Evolutionary conservation across 92 coral and sea anemone species (phyloP).

Genomic region (Porites lobata): DNA sequence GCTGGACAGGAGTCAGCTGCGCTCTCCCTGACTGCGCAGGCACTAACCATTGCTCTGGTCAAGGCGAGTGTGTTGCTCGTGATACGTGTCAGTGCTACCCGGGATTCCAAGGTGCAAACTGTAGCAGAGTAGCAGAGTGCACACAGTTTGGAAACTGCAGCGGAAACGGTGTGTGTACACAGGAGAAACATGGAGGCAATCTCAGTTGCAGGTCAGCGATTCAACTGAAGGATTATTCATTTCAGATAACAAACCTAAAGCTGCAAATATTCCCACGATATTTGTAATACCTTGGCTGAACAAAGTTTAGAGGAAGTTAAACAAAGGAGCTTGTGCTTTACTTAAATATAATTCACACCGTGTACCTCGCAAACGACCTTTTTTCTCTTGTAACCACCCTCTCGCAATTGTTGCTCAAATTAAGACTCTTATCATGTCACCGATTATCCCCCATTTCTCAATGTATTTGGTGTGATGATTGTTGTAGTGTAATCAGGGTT

Average conservation of each 20-base stretch:
- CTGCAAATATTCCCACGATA: slow-evolving; percentile 1
- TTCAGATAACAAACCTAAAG: not conserved
- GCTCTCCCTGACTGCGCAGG: slow-evolving; percentile 67
- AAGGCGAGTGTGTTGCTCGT: slow-evolving; percentile 70
- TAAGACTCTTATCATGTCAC: not conserved
- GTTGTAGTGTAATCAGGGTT: not conserved
- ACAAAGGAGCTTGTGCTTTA: not conserved
- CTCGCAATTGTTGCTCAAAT: not conserved
- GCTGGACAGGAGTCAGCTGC: slow-evolving; percentile 83
- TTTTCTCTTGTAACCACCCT: not conserved
- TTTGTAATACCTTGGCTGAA: slow-evolving; percentile 4
- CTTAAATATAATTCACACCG: not conserved
- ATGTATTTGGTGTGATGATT: slow-evolving; percentile 1
- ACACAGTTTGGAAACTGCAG: slow-evolving; percentile 64
- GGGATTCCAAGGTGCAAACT: slow-evolving; percentile 68
- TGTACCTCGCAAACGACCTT: not conserved
- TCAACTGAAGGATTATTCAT: not conserved
- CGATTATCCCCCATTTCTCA: not conserved
- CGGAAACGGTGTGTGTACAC: slow-evolving; percentile 66
- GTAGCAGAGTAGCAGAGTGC: slow-evolving; percentile 64
- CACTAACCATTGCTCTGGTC: slow-evolving; percentile 67
- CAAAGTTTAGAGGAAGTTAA: slow-evolving; percentile 1
- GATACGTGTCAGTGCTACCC: slow-evolving; percentile 73
- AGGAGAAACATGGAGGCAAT: slow-evolving; percentile 18
- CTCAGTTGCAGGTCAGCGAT: slow-evolving; percentile 62